Conservation (phyloP, 2,888 invertebrate species). For the Ochropleura leucogaster region DNA sequence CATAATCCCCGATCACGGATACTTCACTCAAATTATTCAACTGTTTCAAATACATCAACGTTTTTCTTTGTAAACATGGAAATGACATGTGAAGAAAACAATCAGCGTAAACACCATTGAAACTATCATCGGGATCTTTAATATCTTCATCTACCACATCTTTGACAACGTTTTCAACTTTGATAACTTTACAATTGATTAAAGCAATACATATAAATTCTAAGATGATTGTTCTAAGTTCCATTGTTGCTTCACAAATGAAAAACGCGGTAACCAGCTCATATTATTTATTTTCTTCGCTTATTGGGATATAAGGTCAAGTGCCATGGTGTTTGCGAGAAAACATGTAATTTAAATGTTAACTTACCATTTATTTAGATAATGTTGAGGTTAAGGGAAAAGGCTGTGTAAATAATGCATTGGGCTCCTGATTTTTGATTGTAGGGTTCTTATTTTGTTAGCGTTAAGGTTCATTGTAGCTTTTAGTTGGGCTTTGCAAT, state of each 20-base stretch:
- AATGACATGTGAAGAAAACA: slow-evolving; percentile 91
- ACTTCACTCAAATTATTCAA: slow-evolving; percentile 89
- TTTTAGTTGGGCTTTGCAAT: neutral
- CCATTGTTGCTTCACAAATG: slow-evolving; percentile 81
- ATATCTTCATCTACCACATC: slow-evolving; percentile 48
- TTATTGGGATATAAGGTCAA: slow-evolving; percentile 85
- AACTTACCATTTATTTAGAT: slow-evolving; percentile 53
- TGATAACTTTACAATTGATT: slow-evolving; percentile 66
- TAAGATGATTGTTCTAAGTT: slow-evolving; percentile 68
- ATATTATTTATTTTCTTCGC: slow-evolving; percentile 85
- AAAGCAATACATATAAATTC: slow-evolving; percentile 61
- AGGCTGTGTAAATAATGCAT: slow-evolving; percentile 27
- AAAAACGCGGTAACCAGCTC: slow-evolving; percentile 68
- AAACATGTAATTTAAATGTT: slow-evolving; percentile 78
- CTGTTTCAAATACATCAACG: slow-evolving; percentile 89
- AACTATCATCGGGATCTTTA: slow-evolving; percentile 76
- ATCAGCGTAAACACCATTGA: slow-evolving; percentile 89
- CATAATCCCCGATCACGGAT: slow-evolving; percentile 89
- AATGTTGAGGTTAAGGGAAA: slow-evolving; percentile 68
- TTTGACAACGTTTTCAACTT: slow-evolving; percentile 53
- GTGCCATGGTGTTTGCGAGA: slow-evolving; percentile 76
- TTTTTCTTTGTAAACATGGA: slow-evolving; percentile 90
- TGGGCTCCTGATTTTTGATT: neutral
- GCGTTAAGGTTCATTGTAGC: slow-evolving; percentile 2
- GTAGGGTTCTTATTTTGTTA: neutral